Evolutionary conservation across 2,888 invertebrate species (phyloP).

Genomic region (Drosophila neotestacea): DNA sequence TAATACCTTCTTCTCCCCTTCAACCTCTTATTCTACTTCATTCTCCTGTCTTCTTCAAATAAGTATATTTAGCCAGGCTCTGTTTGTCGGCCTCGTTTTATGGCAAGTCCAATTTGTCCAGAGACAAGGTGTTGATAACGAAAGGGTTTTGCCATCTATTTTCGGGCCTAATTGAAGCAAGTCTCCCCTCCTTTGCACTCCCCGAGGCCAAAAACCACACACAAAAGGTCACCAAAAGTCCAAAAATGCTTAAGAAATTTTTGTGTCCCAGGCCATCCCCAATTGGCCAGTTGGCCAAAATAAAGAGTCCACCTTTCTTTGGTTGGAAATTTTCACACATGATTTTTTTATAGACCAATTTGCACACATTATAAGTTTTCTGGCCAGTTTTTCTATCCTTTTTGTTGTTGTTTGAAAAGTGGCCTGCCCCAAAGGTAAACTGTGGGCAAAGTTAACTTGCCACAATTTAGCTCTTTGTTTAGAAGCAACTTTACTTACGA

Average conservation of each 20-base stretch:
- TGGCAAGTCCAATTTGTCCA: conserved; percentile 69
- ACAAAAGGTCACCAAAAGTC: conserved; percentile 38
- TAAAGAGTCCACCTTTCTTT: conserved; percentile 27
- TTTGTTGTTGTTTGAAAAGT: conserved; percentile 31
- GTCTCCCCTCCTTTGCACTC: background rate
- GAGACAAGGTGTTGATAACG: conserved; percentile 68
- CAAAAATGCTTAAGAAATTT: conserved; percentile 35
- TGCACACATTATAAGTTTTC: conserved; percentile 75
- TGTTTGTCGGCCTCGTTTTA: conserved; percentile 58
- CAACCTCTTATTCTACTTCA: background rate
- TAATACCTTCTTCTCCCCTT: background rate
- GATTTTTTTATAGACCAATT: conserved; percentile 75
- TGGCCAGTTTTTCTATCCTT: conserved; percentile 5
- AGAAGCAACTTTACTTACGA: conserved; percentile 17
- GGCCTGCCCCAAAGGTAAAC: conserved; percentile 58
- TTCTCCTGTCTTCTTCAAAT: conserved; percentile 1
- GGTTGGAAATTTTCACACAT: conserved; percentile 65
- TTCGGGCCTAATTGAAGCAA: conserved; percentile 61
- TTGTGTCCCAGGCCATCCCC: conserved; percentile 3
- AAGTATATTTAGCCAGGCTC: conserved; percentile 38
- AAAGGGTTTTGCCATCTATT: conserved; percentile 53
- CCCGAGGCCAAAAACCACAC: conserved; percentile 29
- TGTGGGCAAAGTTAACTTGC: conserved; percentile 47
- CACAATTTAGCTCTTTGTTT: conserved; percentile 54
- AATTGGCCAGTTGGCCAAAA: conserved; percentile 8